Base-by-base conservation (phyloP, 2,797 vertebrate genomes). In the Philypnodon macrostomus region DNA sequence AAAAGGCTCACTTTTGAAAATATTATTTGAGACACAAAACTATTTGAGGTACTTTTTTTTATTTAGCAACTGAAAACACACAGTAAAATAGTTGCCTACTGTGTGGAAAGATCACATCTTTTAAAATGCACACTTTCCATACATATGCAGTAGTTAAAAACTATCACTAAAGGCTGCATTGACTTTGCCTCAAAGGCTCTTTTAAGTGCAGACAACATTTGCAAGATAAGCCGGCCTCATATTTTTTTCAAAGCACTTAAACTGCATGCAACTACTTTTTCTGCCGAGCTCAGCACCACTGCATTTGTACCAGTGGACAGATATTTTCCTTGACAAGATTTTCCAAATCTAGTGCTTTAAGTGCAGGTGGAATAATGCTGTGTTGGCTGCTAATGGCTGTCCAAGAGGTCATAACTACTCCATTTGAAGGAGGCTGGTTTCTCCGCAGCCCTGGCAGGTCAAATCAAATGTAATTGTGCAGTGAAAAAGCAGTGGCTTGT, bases 391-490 rank as follows among this genome's bases (percentile, higher is more conserved):
- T 88, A 87, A 90, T 86, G 84, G 84, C 80, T 53, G 77, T 85
- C 86, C 83, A 65, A 89, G 87, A 90, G 89, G 89, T 90, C 90
- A 87, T 82, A 87, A 87, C 81, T 75, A 70, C 87, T 85, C 85
- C 85, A 76, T 84, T 84, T 82, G 84, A 86, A 88, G 77, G 84
- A 82, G 82, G 87, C 77, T 75, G 73, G 72, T 73, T 83, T 76
- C 79, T 71, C 76, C 16, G 67, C 68, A 62, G 81, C 79, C 75
- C 72, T 78, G 85, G 85, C 87, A 85, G 84, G 86, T 87, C 85
- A 88, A 74, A 89, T 90, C 81, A 84, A 85, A 90, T 88, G 81
- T 87, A 90, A 91, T 90, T 89, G 90, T 88, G 85, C 79, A 50
- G 80, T 77, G 84, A 83, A 81, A 44, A 81, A 75, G 75, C 81